Conservation (phyloP, 2,888 invertebrate species). For the Gymnoscelis rufifasciata region DNA sequence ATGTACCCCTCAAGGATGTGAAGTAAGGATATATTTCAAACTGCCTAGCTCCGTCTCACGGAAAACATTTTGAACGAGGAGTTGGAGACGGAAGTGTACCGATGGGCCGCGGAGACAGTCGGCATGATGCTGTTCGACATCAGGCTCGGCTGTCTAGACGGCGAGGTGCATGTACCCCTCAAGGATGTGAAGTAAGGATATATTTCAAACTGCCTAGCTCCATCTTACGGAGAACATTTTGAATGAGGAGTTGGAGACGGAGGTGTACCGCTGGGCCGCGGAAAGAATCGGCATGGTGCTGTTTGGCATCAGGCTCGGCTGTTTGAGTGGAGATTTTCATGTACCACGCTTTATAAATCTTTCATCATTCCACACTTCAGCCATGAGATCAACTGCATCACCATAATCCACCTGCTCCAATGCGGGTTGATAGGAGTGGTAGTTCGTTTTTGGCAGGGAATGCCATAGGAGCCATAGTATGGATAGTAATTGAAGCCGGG, state of each 20-base stretch:
- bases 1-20: constrained; percentile 51
- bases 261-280: constrained; percentile 66
- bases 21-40: too few species aligned
- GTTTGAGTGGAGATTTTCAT: constrained; percentile 57
- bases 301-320: constrained; percentile 65
- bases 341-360: constrained; percentile 39
- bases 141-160: constrained; percentile 64
- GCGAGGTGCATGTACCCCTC: constrained; percentile 52
- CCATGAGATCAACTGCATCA: too few species aligned
- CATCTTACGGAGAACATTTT: constrained; percentile 60
- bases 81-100: constrained; percentile 61
- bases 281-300: constrained; percentile 63
- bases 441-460: too few species aligned
- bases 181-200: constrained; percentile 50
- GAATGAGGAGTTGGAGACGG: constrained; percentile 65
- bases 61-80: constrained; percentile 68
- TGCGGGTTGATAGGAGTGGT: too few species aligned
- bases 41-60: constrained; percentile 54
- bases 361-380: neutral
- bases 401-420: too few species aligned
- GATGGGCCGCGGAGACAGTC: constrained; percentile 67
- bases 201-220: too few species aligned
- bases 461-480: too few species aligned
- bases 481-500: too few species aligned
- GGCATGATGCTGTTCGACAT: constrained; percentile 63